Conservation (phyloP, 2,888 invertebrate genomes). For the Poecilus cupreus region DNA sequence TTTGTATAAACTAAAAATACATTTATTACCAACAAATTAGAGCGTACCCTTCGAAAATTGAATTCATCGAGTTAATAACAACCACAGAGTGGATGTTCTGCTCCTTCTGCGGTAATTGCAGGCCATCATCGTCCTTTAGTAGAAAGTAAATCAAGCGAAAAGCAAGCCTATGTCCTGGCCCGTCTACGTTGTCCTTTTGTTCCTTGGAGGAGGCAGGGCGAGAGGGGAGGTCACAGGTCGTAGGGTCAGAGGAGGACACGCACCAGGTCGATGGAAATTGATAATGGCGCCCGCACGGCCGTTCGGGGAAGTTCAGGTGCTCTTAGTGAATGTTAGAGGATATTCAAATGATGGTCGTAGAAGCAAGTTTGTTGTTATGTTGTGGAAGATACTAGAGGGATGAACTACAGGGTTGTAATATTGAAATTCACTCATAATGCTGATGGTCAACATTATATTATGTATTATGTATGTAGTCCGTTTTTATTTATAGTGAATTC, state of each 20-base stretch:
- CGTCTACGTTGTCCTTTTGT: constrained; percentile 7
- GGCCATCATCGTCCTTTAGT: constrained; percentile 30
- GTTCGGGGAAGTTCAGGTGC: neutral
- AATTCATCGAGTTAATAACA: constrained; percentile 32
- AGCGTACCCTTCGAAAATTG: constrained; percentile 8
- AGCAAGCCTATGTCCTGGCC: neutral
- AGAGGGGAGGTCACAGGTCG: constrained; percentile 8
- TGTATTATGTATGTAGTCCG: too few species aligned
- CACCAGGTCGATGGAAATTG: constrained; percentile 31
- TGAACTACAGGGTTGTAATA: neutral
- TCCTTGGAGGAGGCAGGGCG: neutral
- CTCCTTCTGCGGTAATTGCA: neutral
- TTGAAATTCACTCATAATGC: neutral
- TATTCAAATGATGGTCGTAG: neutral
- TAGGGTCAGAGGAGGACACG: neutral
- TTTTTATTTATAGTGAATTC: too few species aligned
- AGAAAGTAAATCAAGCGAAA: constrained; percentile 25
- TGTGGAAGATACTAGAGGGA: neutral
- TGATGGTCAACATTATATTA: too few species aligned
- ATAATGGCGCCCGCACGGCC: constrained; percentile 17
- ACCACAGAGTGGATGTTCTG: neutral
- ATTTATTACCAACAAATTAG: too few species aligned
- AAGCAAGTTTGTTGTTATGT: too few species aligned
- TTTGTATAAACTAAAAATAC: too few species aligned
- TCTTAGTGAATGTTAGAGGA: neutral